Conservation (phyloP, 1,140 invertebrate genomes). For the Caenorhabditis tropicalis region DNA sequence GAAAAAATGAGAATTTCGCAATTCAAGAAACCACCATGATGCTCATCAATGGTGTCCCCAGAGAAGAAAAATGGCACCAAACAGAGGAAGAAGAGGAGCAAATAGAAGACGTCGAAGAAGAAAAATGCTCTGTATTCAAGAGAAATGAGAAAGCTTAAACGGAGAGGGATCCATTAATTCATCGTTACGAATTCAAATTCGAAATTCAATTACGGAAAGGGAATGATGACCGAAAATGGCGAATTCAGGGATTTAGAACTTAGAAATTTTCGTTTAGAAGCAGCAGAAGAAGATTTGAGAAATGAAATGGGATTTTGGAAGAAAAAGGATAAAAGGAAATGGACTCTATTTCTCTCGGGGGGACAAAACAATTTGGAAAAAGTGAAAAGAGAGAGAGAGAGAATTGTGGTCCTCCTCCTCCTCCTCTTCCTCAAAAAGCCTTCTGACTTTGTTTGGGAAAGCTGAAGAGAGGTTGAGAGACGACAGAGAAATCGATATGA, state of each 20-base stretch:
- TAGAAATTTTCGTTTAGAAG: too few relatives aligned
- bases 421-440: background rate
- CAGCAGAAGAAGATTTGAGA: too few relatives aligned
- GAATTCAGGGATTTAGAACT: too few relatives aligned
- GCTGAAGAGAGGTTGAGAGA: background rate
- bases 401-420: background rate
- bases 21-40: background rate
- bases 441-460: slow-evolving; percentile 17
- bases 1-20: background rate
- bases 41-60: slow-evolving; percentile 12
- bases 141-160: background rate
- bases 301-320: background rate
- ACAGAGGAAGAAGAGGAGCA: too few relatives aligned
- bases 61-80: background rate
- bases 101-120: background rate
- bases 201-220: background rate
- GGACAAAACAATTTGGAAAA: background rate
- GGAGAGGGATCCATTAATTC: background rate
- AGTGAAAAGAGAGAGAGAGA: too few relatives aligned
- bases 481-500: slow-evolving; percentile 34
- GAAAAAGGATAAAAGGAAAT: background rate
- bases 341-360: too few relatives aligned
- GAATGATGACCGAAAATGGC: too few relatives aligned
- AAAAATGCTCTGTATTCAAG: background rate
- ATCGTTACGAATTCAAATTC: background rate